Evolutionary conservation across 2,113 vertebrate species (phyloP), one percentile per base, ranked within the genome.

Genomic region (Elephas maximus): DNA sequence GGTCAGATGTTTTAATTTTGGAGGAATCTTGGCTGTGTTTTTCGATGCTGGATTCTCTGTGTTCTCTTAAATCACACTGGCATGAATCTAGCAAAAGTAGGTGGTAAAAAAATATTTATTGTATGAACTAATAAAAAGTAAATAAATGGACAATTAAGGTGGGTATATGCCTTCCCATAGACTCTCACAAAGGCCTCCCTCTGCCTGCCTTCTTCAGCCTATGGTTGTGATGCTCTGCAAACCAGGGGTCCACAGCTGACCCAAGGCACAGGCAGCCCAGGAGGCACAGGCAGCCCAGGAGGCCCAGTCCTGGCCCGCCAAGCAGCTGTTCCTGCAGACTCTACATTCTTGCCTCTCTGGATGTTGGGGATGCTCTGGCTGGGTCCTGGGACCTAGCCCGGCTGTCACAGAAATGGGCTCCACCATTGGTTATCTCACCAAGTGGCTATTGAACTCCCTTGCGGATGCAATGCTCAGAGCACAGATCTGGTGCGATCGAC

Each of bases 391-490:
- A 65, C n/a, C 6, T 33, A 8, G 30, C 2, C 4, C 20, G 15
- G 53, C 21, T 3, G 5, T 15, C 5, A 5, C 0, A 12, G 30
- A 69, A 2, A 28, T 12, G 0, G 14, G 20, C 9, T 23, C 6
- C 45, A 5, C 1, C 14, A 2, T 12, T 9, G 24, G 0, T 8
- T 28, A 28, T 20, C 15, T 26, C 26, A 14, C 6, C 24, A 0
- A 0, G 51, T 0, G 0, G 41, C 20, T 33, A 0, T 2, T 14
- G 65, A 33, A 17, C 8, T 15, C 7, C 24, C 18, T 44, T 26
- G 2, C 10, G 18, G 30, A 45, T 44, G 33, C 12, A 26, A 12
- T 3, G 1, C 30, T 60, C 30, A 30, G 24, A 53, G 4, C 1
- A 20, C 2, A 18, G 62, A 2, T 7, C 63, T 48, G 23, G 53